A percentile compares a stretch with the other conserved stretches of the same genome.
These are phyloP conservation scores for Alosa alosa DNA, from an alignment of 2,113 vertebrate species.

Conservation along the genomic window DNA sequence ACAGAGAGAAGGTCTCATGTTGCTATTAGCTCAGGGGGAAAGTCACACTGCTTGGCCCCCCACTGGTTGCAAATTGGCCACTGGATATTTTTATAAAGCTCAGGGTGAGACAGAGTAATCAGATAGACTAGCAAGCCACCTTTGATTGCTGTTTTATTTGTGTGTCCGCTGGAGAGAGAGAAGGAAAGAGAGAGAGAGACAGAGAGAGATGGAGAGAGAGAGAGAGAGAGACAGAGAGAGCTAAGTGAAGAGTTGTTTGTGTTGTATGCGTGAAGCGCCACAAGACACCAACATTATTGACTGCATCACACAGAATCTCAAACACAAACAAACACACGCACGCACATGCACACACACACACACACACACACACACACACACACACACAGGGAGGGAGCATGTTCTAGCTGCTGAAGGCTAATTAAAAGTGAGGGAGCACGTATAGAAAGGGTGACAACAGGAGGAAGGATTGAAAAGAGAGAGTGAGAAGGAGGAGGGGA, in stretches of 20 bases:
- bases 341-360: too few species aligned
- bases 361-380: neutral
- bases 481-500: conserved; percentile 48
- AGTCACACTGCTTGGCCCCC: conserved; percentile 63
- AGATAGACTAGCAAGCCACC: conserved; percentile 59
- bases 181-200: conserved; percentile 33
- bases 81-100: conserved; percentile 60
- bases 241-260: too few species aligned
- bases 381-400: conserved; percentile 14
- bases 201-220: neutral
- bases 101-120: conserved; percentile 53
- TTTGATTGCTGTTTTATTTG: conserved; percentile 66
- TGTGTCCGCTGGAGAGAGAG: conserved; percentile 51
- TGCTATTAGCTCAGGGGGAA: conserved; percentile 62
- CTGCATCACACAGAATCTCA: too few species aligned
- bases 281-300: too few species aligned
- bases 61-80: conserved; percentile 74
- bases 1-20: conserved; percentile 61
- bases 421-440: conserved; percentile 71
- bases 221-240: conserved; percentile 11
- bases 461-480: conserved; percentile 73
- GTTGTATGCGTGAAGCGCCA: too few species aligned
- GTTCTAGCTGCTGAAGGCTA: conserved; percentile 68
- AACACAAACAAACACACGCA: too few species aligned
- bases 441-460: conserved; percentile 74